Evolutionary conservation across 2,797 vertebrate genomes (phyloP).

Genomic region (Acipenser transmontanus): DNA sequence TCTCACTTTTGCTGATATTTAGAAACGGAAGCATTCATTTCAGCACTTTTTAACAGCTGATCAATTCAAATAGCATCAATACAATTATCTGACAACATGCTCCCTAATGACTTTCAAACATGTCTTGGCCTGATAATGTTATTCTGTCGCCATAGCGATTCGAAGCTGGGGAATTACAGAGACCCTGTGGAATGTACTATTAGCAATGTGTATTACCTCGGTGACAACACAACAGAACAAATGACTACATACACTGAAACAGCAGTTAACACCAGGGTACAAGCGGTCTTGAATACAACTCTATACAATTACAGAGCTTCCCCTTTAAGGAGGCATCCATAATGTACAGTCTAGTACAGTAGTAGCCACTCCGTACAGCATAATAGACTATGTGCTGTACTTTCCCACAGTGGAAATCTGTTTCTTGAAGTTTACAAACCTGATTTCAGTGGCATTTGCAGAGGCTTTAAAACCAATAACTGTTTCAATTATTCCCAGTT

Average conservation of each 20-base stretch:
- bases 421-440: neutral
- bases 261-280: no score
- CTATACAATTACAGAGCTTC: no score
- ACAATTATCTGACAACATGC: slow-evolving; percentile 29
- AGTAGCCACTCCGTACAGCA: no score
- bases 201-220: rapidly evolving
- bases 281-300: no score
- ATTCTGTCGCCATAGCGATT: neutral
- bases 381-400: no score
- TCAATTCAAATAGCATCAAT: slow-evolving; percentile 30
- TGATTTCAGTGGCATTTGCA: neutral
- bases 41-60: slow-evolving; percentile 34
- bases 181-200: slow-evolving; percentile 3
- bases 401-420: no score
- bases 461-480: slow-evolving; percentile 1
- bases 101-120: slow-evolving; percentile 29
- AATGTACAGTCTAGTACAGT: no score
- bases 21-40: slow-evolving; percentile 10
- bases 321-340: no score
- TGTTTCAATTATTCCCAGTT: slow-evolving; percentile 8
- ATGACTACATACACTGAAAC: no score
- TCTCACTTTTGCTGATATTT: no score
- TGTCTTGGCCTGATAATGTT: slow-evolving; percentile 30
- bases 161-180: slow-evolving; percentile 4
- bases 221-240: no score